Conservation (phyloP, 1,140 invertebrate species). For the Drosophila parvula region DNA sequence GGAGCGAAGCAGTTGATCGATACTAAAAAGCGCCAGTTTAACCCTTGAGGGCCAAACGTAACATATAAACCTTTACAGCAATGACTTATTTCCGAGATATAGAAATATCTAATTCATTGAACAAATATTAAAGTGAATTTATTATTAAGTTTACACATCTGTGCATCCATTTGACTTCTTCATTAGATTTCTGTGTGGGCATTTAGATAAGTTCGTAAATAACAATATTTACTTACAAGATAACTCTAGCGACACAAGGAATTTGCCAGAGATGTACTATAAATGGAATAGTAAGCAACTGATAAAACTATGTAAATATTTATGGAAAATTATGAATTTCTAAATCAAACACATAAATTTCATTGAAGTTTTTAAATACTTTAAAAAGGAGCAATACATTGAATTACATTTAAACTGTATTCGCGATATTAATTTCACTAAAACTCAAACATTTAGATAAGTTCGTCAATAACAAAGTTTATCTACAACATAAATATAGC, state of each 20-base stretch:
- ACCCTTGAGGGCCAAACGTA: not conserved
- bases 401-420: too few species aligned
- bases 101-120: not conserved
- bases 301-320: too few species aligned
- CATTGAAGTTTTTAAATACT: too few species aligned
- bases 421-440: too few species aligned
- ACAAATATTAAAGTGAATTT: not conserved
- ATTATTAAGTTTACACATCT: not conserved
- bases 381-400: too few species aligned
- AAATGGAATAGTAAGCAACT: not conserved
- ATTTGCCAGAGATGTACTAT: not conserved
- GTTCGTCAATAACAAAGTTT: not conserved
- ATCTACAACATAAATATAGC: not conserved
- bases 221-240: not conserved
- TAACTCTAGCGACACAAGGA: not conserved
- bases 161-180: not conserved
- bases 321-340: too few species aligned
- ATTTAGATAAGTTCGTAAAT: slow-evolving; percentile 1
- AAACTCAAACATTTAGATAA: not conserved
- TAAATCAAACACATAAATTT: too few species aligned
- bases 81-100: too few species aligned
- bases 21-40: slow-evolving; percentile 10
- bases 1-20: slow-evolving; percentile 25
- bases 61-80: not conserved
- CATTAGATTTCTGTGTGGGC: not conserved